Evolutionary conservation across 2,888 invertebrate species (phyloP).

Genomic region (Neoaliturus tenellus): DNA sequence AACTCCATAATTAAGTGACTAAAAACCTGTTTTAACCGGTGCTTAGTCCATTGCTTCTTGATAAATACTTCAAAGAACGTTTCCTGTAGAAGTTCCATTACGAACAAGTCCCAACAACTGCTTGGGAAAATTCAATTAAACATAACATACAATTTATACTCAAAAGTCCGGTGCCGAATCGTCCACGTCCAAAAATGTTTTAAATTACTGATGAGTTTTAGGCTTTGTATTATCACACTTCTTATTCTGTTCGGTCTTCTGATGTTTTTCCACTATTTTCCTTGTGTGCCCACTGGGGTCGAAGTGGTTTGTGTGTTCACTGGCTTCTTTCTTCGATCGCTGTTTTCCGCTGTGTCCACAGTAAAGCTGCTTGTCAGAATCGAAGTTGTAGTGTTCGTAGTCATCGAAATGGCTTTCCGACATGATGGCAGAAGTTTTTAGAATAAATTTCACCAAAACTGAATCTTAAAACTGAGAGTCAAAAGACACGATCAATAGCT

Average conservation of each 20-base stretch:
- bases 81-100: conserved; percentile 43
- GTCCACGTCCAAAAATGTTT: conserved; percentile 39
- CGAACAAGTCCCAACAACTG: conserved; percentile 40
- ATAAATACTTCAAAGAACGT: conserved; percentile 13
- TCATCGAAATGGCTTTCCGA: conserved; percentile 91
- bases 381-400: conserved; percentile 96
- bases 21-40: conserved; percentile 50
- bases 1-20: background rate
- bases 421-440: conserved; percentile 73
- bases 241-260: conserved; percentile 90
- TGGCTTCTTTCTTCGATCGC: conserved; percentile 91
- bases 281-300: conserved; percentile 96
- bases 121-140: conserved; percentile 39
- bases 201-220: conserved; percentile 62
- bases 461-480: background rate
- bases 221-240: conserved; percentile 74
- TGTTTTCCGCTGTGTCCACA: conserved; percentile 94
- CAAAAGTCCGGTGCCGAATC: conserved; percentile 16
- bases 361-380: conserved; percentile 92
- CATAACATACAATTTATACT: conserved; percentile 25
- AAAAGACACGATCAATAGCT: background rate
- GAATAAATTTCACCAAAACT: background rate
- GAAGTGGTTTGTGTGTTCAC: conserved; percentile 92
- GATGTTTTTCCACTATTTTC: conserved; percentile 90
- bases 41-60: conserved; percentile 53